These are phyloP conservation scores for Sebastes schlegelii DNA, from an alignment of 2,113 vertebrate genomes.

Conservation along the genomic window DNA sequence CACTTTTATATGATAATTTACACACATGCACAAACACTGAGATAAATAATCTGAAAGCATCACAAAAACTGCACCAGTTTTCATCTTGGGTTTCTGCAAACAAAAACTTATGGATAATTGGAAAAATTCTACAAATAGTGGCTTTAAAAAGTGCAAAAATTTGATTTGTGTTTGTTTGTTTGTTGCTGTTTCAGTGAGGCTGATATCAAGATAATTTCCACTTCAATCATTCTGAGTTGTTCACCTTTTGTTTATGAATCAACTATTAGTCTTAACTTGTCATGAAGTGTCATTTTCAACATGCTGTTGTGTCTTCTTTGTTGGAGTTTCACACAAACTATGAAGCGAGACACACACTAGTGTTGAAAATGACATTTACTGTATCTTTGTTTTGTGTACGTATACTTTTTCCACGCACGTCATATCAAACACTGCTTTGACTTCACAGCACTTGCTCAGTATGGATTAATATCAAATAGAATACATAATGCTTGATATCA, in stretches of 20 bases:
- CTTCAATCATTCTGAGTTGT: neutral
- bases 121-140: slow-evolving; percentile 20
- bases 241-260: slow-evolving; percentile 16
- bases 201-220: neutral
- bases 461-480: slow-evolving; percentile 3
- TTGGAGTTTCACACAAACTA: too few relatives aligned
- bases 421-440: slow-evolving; percentile 22
- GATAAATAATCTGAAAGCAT: neutral
- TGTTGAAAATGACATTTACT: neutral
- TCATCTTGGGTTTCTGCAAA: neutral
- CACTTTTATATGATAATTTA: neutral
- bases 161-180: too few relatives aligned
- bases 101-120: too few relatives aligned
- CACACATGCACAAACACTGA: neutral
- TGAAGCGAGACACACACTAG: too few relatives aligned
- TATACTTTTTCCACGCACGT: neutral
- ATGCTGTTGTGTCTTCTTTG: neutral
- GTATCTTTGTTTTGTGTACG: neutral
- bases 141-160: slow-evolving; percentile 3
- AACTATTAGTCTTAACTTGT: slow-evolving; percentile 48
- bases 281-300: neutral
- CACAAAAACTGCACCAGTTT: neutral
- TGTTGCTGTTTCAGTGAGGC: neutral
- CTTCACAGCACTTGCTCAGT: neutral
- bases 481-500: neutral